A percentile compares a stretch with the other conserved stretches of the same genome.
These are phyloP conservation scores for Euplexia lucipara DNA, from an alignment of 2,888 invertebrate genomes.

Conservation along the genomic window DNA sequence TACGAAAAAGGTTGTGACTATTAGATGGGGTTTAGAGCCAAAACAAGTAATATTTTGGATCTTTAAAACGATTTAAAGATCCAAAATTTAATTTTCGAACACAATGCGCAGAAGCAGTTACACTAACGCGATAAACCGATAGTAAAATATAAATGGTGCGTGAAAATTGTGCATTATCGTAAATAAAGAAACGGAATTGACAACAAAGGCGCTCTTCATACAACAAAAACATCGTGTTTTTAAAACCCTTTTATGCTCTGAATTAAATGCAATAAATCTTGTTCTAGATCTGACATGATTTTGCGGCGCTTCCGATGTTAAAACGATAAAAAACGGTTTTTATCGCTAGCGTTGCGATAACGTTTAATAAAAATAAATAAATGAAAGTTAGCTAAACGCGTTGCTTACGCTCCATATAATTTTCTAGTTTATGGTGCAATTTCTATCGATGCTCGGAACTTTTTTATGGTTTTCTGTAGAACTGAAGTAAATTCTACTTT, in stretches of 20 bases:
- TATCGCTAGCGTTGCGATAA: constrained; percentile 32
- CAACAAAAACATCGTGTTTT: constrained; percentile 74
- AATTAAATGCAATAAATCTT: constrained; percentile 78
- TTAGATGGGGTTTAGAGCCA: too few species aligned
- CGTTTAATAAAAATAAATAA: constrained; percentile 14
- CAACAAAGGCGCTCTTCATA: constrained; percentile 73
- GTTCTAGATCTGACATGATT: constrained; percentile 66
- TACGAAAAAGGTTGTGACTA: too few species aligned
- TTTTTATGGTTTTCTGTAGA: constrained; percentile 29
- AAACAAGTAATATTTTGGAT: background rate
- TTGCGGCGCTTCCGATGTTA: constrained; percentile 39
- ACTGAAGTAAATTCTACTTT: constrained; percentile 18
- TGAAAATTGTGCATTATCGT: constrained; percentile 84
- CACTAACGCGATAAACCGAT: constrained; percentile 71
- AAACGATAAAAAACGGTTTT: constrained; percentile 45
- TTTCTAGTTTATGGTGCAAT: constrained; percentile 37
- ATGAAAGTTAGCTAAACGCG: constrained; percentile 12
- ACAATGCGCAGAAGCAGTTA: constrained; percentile 50
- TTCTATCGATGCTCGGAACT: constrained; percentile 13
- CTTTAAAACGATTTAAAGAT: background rate
- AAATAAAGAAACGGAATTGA: constrained; percentile 77
- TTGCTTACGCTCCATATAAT: constrained; percentile 36
- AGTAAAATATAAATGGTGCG: constrained; percentile 79
- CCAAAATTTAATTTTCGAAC: constrained; percentile 34
- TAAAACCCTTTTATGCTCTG: constrained; percentile 73